Conservation (phyloP, 1,140 invertebrate species). For the Cataglyphis hispanica region DNA sequence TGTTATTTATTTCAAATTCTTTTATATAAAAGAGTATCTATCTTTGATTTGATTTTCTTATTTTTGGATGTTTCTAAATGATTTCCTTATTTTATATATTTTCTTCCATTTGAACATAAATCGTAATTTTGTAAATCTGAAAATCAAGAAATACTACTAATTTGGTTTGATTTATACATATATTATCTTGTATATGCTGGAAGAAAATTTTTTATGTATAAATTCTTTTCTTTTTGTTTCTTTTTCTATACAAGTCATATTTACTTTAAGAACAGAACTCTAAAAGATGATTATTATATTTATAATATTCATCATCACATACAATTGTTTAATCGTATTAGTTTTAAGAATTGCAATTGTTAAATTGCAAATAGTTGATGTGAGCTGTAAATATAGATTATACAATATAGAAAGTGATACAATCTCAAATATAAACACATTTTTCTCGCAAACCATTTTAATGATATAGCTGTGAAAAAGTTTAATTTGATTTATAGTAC, state of each 20-base stretch:
- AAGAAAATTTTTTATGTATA: conserved; percentile 67
- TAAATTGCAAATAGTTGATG: conserved; percentile 10
- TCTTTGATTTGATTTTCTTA: conserved; percentile 42
- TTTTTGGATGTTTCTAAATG: conserved; percentile 18
- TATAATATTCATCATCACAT: too few relatives aligned
- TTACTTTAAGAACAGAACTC: conserved; percentile 1
- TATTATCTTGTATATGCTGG: conserved; percentile 58
- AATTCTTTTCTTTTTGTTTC: conserved; percentile 1
- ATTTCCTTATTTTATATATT: conserved; percentile 26
- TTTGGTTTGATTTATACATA: conserved; percentile 62
- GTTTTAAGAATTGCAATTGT: conserved; percentile 52
- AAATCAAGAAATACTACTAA: conserved; percentile 53
- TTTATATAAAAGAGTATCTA: conserved; percentile 50
- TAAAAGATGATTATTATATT: too few relatives aligned
- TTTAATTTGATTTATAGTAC: too few relatives aligned
- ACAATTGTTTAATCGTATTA: conserved; percentile 33
- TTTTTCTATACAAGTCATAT: conserved; percentile 49
- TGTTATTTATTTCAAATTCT: conserved; percentile 74
- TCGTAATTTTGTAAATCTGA: not conserved
- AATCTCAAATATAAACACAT: conserved; percentile 55
- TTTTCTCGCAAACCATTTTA: conserved; percentile 25
- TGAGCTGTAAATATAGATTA: conserved; percentile 73
- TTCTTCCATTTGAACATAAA: conserved; percentile 35
- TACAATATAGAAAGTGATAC: conserved; percentile 60
- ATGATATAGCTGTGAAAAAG: too few relatives aligned